Evolutionary conservation across 2,113 vertebrate species (phyloP).

Genomic region (Pollachius pollachius): DNA sequence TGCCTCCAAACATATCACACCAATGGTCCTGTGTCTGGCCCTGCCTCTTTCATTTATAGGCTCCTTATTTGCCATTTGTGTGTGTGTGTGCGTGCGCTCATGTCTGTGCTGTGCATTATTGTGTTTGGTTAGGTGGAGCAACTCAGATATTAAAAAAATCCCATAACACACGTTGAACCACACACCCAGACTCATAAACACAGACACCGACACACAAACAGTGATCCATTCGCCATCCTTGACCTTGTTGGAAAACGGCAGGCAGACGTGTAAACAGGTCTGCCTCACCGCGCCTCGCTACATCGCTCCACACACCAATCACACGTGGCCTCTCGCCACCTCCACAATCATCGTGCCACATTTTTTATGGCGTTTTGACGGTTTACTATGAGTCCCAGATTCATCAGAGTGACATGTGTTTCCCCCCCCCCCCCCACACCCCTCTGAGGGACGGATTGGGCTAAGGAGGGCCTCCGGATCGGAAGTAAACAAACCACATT

Average conservation of each 20-base stretch:
- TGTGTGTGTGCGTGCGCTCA: not conserved
- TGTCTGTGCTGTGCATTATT: not conserved
- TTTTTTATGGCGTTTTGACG: slow-evolving; percentile 47
- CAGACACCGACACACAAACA: slow-evolving; percentile 7
- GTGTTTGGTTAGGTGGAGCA: not conserved
- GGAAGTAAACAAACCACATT: slow-evolving; percentile 41
- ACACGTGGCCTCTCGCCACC: slow-evolving; percentile 23
- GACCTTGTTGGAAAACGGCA: slow-evolving; percentile 36
- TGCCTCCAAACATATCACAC: slow-evolving; percentile 26
- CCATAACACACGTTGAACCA: not conserved
- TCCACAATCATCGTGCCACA: slow-evolving; percentile 24
- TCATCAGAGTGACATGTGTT: slow-evolving; percentile 47
- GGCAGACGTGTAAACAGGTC: slow-evolving; percentile 21
- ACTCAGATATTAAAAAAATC: not conserved
- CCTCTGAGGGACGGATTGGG: slow-evolving; percentile 18
- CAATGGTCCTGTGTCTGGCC: too few relatives aligned
- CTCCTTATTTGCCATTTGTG: not conserved
- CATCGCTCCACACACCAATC: slow-evolving; percentile 36
- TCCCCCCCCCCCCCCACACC: slow-evolving; percentile 9
- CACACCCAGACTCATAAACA: slow-evolving; percentile 5
- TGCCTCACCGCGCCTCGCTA: not conserved
- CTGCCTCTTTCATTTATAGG: slow-evolving; percentile 19
- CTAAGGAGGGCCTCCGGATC: slow-evolving; percentile 7
- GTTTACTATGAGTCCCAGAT: slow-evolving; percentile 47
- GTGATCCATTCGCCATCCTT: slow-evolving; percentile 21